Percentiles rank a stretch among this genome's conserved stretches.
Evolutionary conservation across 2,797 vertebrate species (phyloP).

Genomic region (Chelonia mydas): DNA sequence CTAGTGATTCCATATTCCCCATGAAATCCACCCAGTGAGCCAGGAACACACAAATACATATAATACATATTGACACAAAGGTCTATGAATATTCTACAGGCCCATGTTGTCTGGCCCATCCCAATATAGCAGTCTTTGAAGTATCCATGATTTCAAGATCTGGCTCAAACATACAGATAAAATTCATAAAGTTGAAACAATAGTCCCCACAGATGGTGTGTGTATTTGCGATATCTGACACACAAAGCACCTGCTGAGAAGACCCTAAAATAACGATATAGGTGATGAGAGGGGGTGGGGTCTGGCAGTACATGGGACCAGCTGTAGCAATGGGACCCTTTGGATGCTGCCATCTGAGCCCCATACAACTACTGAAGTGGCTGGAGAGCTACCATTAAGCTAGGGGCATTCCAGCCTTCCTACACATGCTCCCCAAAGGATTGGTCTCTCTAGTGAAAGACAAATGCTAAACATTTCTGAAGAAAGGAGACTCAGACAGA

Average conservation of each 20-base stretch:
- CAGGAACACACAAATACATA: background rate
- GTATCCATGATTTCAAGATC: background rate
- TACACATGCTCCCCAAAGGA: background rate
- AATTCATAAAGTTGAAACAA: background rate
- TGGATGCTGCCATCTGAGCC: background rate
- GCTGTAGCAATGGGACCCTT: background rate
- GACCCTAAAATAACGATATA: background rate
- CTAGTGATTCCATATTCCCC: background rate
- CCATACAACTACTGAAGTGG: background rate
- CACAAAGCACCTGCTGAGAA: background rate
- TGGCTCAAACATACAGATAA: background rate
- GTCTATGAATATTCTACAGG: background rate
- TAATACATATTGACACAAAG: background rate
- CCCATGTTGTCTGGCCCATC: background rate
- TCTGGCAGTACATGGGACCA: background rate
- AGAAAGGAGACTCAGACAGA: background rate
- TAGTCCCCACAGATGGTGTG: background rate
- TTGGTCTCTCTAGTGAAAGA: background rate
- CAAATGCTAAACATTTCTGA: slow-evolving; percentile 13
- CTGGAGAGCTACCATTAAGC: background rate
- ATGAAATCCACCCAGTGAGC: background rate
- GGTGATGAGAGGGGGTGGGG: background rate
- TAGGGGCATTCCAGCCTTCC: background rate
- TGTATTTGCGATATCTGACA: background rate
- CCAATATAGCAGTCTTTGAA: background rate